Conservation (phyloP, 1,140 invertebrate genomes). For the Saccostrea echinata region DNA sequence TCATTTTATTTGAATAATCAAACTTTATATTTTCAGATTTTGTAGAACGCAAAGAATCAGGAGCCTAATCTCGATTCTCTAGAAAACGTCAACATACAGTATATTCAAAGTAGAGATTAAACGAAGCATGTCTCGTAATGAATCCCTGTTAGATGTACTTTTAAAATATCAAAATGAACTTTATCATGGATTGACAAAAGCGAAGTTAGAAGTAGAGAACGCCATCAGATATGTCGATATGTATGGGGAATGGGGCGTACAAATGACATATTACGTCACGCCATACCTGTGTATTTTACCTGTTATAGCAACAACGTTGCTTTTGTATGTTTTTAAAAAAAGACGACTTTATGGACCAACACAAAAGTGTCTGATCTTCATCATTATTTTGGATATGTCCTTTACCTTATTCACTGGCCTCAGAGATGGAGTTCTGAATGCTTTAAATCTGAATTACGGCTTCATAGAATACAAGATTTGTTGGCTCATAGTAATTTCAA, state of each 20-base stretch:
- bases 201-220: too few species aligned
- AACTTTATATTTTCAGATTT: too few species aligned
- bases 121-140: too few species aligned
- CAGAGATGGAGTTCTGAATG: background rate
- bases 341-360: background rate
- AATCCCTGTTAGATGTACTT: too few species aligned
- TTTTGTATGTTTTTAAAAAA: background rate
- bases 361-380: background rate
- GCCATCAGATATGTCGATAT: background rate
- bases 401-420: background rate
- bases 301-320: background rate
- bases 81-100: too few species aligned
- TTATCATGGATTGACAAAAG: too few species aligned
- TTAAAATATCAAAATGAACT: too few species aligned
- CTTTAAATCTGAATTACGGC: background rate
- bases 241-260: background rate
- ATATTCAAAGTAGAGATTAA: too few species aligned
- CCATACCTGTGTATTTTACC: background rate
- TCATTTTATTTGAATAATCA: too few species aligned
- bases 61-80: too few species aligned
- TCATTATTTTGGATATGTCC: background rate
- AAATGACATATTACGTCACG: background rate
- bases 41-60: too few species aligned
- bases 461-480: background rate
- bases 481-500: background rate